Evolutionary conservation across 1,140 invertebrate genomes (phyloP).

Genomic region (Listronotus bonariensis): DNA sequence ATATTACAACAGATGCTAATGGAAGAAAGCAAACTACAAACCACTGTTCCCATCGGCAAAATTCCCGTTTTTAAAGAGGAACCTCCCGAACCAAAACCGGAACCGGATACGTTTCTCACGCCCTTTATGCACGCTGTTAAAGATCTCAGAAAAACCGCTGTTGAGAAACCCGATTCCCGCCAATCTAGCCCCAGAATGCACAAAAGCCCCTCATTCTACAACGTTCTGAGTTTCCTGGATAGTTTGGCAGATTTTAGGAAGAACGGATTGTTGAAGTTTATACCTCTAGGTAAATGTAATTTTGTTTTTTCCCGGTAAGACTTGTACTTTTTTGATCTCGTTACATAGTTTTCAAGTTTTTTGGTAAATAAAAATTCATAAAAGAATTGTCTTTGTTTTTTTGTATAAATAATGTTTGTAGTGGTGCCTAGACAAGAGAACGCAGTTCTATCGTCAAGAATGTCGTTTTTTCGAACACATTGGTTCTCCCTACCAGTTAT

Average conservation of each 20-base stretch:
- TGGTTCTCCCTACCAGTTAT: too few relatives aligned
- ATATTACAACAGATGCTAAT: background rate
- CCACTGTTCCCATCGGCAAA: background rate
- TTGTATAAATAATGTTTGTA: background rate
- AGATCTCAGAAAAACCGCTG: constrained; percentile 8
- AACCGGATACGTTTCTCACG: constrained; percentile 26
- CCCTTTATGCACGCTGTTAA: constrained; percentile 38
- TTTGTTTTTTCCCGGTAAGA: background rate
- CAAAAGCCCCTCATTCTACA: constrained; percentile 37
- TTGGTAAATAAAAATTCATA: constrained; percentile 13
- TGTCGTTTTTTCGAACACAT: too few relatives aligned
- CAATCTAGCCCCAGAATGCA: constrained; percentile 7
- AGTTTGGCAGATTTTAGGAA: constrained; percentile 23
- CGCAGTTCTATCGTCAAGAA: too few relatives aligned
- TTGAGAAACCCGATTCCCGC: background rate
- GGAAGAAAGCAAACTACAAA: background rate
- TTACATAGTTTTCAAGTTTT: background rate
- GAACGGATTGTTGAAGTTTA: constrained; percentile 34
- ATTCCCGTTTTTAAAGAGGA: constrained; percentile 20
- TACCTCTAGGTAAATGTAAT: constrained; percentile 23
- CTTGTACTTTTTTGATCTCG: background rate
- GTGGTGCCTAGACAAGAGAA: too few relatives aligned
- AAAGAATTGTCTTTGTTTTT: background rate
- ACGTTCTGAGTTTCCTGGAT: constrained; percentile 36
- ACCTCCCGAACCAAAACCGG: constrained; percentile 3